A percentile compares a stretch with the other conserved stretches of the same genome.
phyloP scores from a whole-genome alignment of 2,113 vertebrate genomes.

The Eurypyga helias region DNA sequence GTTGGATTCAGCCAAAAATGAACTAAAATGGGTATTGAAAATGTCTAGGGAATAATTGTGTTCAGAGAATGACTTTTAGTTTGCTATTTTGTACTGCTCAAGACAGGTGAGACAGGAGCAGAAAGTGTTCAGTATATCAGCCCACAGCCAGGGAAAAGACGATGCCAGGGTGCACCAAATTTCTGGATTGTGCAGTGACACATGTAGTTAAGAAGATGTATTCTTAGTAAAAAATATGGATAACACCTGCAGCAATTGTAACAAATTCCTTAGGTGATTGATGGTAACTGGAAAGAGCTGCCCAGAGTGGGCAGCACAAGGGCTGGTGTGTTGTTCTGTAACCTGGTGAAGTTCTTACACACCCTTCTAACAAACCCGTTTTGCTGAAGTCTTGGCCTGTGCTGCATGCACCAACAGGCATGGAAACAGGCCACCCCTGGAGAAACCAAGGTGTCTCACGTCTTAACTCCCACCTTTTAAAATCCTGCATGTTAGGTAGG shows the following conservation, averaged over 20 bases:
- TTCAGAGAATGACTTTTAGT: not conserved
- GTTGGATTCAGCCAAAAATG: not conserved
- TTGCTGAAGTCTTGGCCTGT: not conserved
- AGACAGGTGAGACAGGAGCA: not conserved
- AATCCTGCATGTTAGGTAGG: not conserved
- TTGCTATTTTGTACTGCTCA: not conserved
- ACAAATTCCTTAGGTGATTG: not conserved
- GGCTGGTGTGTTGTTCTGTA: not conserved
- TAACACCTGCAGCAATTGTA: not conserved
- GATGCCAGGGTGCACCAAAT: rapidly evolving
- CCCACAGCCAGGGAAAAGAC: not conserved
- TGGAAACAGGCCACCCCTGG: rapidly evolving
- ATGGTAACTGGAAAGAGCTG: not conserved
- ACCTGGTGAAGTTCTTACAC: not conserved
- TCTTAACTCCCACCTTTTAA: not conserved
- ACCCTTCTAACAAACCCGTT: not conserved
- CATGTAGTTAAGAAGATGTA: not conserved
- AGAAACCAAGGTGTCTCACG: not conserved
- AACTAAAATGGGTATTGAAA: not conserved
- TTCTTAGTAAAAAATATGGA: not conserved
- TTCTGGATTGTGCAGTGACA: not conserved
- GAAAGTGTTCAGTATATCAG: not conserved
- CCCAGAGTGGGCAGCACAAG: too few species aligned
- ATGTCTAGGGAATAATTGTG: not conserved
- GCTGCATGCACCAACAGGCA: not conserved